Evolutionary conservation across 2,888 invertebrate genomes (phyloP).

Genomic region (Mystacides longicornis): DNA sequence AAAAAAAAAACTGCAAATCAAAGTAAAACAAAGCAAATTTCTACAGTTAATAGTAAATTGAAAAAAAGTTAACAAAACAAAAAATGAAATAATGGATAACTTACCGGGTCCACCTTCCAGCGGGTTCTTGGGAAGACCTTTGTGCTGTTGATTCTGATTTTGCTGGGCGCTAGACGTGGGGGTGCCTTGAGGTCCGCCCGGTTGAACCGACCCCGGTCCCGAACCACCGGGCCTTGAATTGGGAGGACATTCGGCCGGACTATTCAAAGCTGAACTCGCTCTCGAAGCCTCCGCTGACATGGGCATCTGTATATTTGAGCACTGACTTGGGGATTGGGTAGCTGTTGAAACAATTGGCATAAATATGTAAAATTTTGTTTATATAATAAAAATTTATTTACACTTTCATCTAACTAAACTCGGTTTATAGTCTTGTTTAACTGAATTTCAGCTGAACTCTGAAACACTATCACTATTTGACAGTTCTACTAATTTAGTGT

Average conservation of each 20-base stretch:
- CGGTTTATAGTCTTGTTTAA: too few species aligned
- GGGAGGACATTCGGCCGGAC: slow-evolving; percentile 34
- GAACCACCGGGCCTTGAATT: slow-evolving; percentile 31
- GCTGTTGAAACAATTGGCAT: slow-evolving; percentile 32
- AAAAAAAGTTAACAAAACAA: slow-evolving; percentile 3
- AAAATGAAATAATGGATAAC: slow-evolving; percentile 26
- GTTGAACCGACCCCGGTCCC: slow-evolving; percentile 1
- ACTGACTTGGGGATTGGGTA: slow-evolving; percentile 42
- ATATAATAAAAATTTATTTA: too few species aligned
- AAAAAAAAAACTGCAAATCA: too few species aligned
- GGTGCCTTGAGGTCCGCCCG: slow-evolving; percentile 5
- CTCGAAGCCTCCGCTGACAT: slow-evolving; percentile 47
- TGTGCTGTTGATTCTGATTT: slow-evolving; percentile 24
- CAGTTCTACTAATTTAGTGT: too few species aligned
- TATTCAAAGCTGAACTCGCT: slow-evolving; percentile 43
- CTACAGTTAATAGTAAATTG: too few species aligned
- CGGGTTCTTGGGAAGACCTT: slow-evolving; percentile 34
- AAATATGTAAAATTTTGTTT: too few species aligned
- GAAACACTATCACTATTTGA: too few species aligned
- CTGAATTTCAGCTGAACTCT: too few species aligned
- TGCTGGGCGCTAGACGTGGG: not conserved
- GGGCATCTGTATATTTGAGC: slow-evolving; percentile 39
- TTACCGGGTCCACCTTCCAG: slow-evolving; percentile 44
- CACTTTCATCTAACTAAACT: too few species aligned
- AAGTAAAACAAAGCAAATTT: too few species aligned